phyloP scores from a whole-genome alignment of 2,797 vertebrate genomes.

The Sebastes diploproa region DNA sequence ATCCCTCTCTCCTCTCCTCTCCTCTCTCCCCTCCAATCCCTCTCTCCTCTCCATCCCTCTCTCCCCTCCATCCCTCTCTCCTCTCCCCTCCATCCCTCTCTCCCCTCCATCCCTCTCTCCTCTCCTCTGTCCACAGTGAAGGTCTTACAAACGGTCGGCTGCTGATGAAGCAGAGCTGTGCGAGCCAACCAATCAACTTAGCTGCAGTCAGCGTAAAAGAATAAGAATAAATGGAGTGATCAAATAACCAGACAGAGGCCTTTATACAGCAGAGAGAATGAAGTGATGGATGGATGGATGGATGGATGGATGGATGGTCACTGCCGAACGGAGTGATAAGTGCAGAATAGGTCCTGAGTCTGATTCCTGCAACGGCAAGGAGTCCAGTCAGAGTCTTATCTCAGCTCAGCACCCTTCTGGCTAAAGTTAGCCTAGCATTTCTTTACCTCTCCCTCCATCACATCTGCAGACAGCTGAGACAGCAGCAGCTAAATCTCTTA shows the following conservation, averaged over 20 bases:
- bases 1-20: not conserved
- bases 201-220: constrained; percentile 7
- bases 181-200: not conserved
- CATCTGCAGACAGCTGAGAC: constrained; percentile 3
- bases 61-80: no score
- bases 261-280: not conserved
- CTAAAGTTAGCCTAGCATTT: not conserved
- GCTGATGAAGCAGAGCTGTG: constrained; percentile 21
- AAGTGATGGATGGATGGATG: not conserved
- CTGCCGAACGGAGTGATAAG: not conserved
- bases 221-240: constrained; percentile 29
- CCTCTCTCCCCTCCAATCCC: not conserved
- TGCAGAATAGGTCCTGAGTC: not conserved
- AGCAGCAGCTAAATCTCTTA: constrained; percentile 39
- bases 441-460: not conserved
- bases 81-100: rapidly evolving
- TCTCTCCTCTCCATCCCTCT: no score
- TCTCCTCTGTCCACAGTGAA: not conserved
- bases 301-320: not conserved
- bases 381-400: constrained; percentile 9
- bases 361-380: not conserved
- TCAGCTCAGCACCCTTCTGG: not conserved
- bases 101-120: not conserved
- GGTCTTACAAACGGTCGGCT: not conserved
- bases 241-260: not conserved